phyloP scores from a whole-genome alignment of 2,888 invertebrate species.

The Drosophila siamana region DNA sequence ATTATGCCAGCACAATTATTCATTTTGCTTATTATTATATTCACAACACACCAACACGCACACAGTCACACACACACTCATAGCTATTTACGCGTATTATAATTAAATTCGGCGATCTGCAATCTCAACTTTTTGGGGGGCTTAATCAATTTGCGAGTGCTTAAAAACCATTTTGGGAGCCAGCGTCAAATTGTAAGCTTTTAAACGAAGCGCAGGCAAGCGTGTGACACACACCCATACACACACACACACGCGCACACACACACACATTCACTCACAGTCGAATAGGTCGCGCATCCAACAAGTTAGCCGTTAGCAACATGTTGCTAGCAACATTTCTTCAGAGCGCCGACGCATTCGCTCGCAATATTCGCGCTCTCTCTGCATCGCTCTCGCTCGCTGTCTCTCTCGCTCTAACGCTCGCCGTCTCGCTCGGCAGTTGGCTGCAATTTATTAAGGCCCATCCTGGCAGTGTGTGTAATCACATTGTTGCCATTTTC shows the following conservation, averaged over 20 bases:
- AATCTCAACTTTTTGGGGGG: constrained; percentile 25
- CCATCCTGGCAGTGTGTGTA: constrained; percentile 68
- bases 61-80: not conserved
- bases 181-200: constrained; percentile 25
- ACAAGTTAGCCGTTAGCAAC: constrained; percentile 72
- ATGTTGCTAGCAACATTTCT: constrained; percentile 61
- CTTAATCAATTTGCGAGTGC: constrained; percentile 34
- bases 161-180: constrained; percentile 24
- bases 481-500: constrained; percentile 82
- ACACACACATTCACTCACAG: not conserved
- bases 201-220: constrained; percentile 45
- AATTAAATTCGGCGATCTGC: constrained; percentile 27
- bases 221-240: constrained; percentile 25
- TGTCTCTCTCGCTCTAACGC: constrained; percentile 17
- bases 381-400: constrained; percentile 9
- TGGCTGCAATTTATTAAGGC: constrained; percentile 62
- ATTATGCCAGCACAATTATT: constrained; percentile 76
- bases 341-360: constrained; percentile 65
- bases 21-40: constrained; percentile 42
- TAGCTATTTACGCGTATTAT: constrained; percentile 20
- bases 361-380: constrained; percentile 31
- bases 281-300: constrained; percentile 61
- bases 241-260: constrained; percentile 1
- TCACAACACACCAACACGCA: not conserved
- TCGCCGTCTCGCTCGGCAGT: not conserved